Evolutionary conservation across 2,888 invertebrate species (phyloP).

Genomic region (Brachyopa scutellaris): DNA sequence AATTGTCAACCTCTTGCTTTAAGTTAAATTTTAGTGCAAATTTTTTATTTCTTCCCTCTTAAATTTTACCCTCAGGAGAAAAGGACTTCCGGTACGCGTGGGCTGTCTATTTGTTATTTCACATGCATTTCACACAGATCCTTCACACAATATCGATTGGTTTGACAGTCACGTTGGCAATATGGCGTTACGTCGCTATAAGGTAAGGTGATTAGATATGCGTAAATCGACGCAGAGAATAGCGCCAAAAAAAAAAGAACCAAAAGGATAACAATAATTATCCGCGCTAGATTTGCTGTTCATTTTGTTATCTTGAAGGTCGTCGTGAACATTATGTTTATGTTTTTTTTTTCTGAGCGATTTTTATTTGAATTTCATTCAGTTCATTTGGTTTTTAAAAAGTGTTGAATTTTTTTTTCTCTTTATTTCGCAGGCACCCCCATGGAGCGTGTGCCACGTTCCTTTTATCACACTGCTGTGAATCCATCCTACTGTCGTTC

Average conservation of each 20-base stretch:
- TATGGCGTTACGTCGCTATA: constrained; percentile 94
- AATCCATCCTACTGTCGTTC: constrained; percentile 89
- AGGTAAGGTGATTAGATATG: constrained; percentile 84
- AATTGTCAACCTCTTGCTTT: no score
- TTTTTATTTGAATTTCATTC: background rate
- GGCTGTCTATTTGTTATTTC: constrained; percentile 92
- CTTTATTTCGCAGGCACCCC: constrained; percentile 86
- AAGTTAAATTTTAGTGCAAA: constrained; percentile 43
- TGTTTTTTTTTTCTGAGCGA: background rate
- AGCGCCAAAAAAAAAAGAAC: no score
- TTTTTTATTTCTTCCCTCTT: constrained; percentile 21
- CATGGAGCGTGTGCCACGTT: constrained; percentile 89
- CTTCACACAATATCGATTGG: constrained; percentile 96
- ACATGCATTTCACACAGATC: constrained; percentile 94
- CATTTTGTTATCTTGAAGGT: background rate
- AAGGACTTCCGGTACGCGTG: constrained; percentile 94
- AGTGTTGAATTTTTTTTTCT: constrained; percentile 19
- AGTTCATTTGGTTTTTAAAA: constrained; percentile 7
- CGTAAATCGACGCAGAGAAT: no score
- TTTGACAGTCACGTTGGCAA: constrained; percentile 94
- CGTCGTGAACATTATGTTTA: background rate
- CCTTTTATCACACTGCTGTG: constrained; percentile 88
- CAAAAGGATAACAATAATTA: constrained; percentile 6
- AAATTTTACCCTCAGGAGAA: constrained; percentile 84
- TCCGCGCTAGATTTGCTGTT: constrained; percentile 1